Percentiles rank a stretch among this genome's conserved stretches.
phyloP scores from a whole-genome alignment of 2,888 invertebrate species.

The Aspidapion aeneum region DNA sequence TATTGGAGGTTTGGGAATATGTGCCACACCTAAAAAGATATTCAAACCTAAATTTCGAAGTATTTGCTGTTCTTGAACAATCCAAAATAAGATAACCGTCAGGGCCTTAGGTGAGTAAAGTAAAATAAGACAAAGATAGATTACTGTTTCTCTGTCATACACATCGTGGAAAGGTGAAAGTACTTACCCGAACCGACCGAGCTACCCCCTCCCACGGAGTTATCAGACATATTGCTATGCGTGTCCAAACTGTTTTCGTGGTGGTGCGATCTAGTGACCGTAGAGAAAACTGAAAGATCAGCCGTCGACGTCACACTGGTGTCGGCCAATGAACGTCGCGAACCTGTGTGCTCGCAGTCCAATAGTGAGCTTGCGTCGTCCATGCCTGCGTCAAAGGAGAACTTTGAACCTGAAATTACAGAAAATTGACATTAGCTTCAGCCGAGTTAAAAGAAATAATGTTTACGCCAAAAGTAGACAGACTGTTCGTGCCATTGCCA shows the following conservation, averaged over 20 bases:
- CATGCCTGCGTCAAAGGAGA: constrained; percentile 60
- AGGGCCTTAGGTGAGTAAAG: no score
- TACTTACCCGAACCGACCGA: constrained; percentile 44
- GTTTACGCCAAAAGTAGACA: no score
- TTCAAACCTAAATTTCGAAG: no score
- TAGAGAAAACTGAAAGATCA: constrained; percentile 75
- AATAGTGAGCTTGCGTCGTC: constrained; percentile 68
- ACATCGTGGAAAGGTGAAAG: no score
- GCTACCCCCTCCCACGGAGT: constrained; percentile 59
- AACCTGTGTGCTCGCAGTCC: constrained; percentile 59
- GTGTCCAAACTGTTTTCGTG: constrained; percentile 73
- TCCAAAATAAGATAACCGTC: no score
- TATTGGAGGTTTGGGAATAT: constrained; percentile 47
- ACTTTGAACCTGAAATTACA: constrained; percentile 55
- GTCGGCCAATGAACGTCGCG: constrained; percentile 75
- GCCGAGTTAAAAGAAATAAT: no score
- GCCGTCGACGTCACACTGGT: constrained; percentile 83
- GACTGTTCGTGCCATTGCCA: no score
- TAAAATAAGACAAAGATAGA: no score
- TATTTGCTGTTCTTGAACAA: no score
- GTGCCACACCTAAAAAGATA: constrained; percentile 5
- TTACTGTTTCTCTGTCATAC: no score
- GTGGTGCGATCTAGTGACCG: constrained; percentile 67
- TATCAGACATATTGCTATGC: constrained; percentile 72
- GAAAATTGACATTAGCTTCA: background rate